phyloP scores from a whole-genome alignment of 2,888 invertebrate genomes.

The Brachynemurus nebulosus region DNA sequence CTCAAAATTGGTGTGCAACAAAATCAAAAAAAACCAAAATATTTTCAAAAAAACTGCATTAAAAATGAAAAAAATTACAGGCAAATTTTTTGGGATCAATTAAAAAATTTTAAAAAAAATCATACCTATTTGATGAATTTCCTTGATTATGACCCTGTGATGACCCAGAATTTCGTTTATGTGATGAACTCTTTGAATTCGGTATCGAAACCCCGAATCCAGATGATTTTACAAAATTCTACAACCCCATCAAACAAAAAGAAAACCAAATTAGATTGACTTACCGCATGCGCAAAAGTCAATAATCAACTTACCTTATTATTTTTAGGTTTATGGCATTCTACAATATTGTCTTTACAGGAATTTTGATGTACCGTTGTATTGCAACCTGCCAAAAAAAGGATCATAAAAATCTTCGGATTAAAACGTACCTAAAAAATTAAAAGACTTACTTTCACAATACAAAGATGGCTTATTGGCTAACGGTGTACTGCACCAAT shows the following conservation, averaged over 20 bases:
- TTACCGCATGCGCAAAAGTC: neutral
- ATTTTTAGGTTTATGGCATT: slow-evolving; percentile 62
- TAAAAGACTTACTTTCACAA: slow-evolving; percentile 58
- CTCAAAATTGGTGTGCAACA: too few species aligned
- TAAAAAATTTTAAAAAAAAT: slow-evolving; percentile 4
- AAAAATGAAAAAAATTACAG: too few species aligned
- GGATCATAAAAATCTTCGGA: slow-evolving; percentile 15
- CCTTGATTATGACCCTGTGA: slow-evolving; percentile 26
- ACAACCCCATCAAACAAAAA: slow-evolving; percentile 14
- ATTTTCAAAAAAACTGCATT: too few species aligned
- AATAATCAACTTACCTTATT: slow-evolving; percentile 43
- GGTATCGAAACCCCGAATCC: slow-evolving; percentile 29
- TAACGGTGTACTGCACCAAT: slow-evolving; percentile 65
- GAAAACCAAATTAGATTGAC: slow-evolving; percentile 1
- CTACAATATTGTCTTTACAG: slow-evolving; percentile 77
- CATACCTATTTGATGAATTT: slow-evolving; percentile 27
- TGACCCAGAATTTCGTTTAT: slow-evolving; percentile 29
- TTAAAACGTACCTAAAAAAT: slow-evolving; percentile 7
- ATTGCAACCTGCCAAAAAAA: slow-evolving; percentile 54
- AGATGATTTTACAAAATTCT: slow-evolving; percentile 30
- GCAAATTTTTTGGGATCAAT: too few species aligned
- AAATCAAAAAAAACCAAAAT: too few species aligned
- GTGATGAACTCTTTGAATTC: slow-evolving; percentile 28
- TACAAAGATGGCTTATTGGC: slow-evolving; percentile 70
- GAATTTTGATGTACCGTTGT: slow-evolving; percentile 75